Evolutionary conservation across 2,888 invertebrate species (phyloP), one percentile per base, ranked within the genome.

Genomic region (Sarcophaga rosellei): DNA sequence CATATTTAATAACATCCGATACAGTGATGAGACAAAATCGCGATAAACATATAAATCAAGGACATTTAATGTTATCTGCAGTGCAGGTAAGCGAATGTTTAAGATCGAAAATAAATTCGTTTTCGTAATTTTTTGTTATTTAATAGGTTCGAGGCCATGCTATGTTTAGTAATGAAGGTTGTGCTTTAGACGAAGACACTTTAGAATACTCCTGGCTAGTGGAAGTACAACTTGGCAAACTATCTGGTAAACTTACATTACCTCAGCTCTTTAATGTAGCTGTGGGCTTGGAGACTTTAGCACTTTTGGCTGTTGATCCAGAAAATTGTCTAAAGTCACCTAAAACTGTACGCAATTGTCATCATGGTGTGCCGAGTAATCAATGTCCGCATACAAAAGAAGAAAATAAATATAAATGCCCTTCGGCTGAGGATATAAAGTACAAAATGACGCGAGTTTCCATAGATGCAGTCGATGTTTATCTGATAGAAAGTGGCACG

Each of bases 141-240:
- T 76, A 62, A n/a, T 85, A 97, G 95, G 95, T 97, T 83, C 95
- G 99, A 89, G 99, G 99, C 0, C 98, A 99, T 92, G 98, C 98
- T 0, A 97, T 98, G 96, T 99, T 99, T 91, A 99, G 99, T 89
- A 97, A 97, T 90, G 96, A 97, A 80, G 98, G 98, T 78, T 95
- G 98, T 87, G 95, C 96, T 11, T 94, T 99, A 23, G 98, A 98
- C 90, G 97, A 98, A 92, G 99, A 99, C 90, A 99, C 99, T 0
- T 93, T 99, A 21, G 99, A 99, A 92, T 99, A 99, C 92, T 98
- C 97, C 0, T 99, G 99, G 99, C 94, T 99, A 89, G 95, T 99
- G 90, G 99, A 99, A 93, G 95, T 98, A 5, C 98, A 98, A 89
- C 93, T 99, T 65, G 99, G 99, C 0, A 98, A 99, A 92, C 93